Evolutionary conservation across 2,113 vertebrate species (phyloP).

Genomic region (Octodon degus): DNA sequence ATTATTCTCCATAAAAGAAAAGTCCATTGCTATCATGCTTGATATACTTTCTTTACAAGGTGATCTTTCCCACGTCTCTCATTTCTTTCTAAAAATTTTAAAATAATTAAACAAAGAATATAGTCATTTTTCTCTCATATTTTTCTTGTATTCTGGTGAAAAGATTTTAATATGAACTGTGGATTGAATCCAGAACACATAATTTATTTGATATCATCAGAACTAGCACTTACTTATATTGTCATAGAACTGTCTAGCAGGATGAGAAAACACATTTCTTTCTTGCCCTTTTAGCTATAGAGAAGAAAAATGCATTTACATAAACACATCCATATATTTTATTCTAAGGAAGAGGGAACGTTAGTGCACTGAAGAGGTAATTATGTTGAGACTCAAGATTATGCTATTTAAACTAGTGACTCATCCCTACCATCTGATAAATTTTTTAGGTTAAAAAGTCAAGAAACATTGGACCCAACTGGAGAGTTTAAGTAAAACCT

Average conservation of each 20-base stretch:
- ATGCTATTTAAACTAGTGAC: conserved; percentile 75
- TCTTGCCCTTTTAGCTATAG: conserved; percentile 61
- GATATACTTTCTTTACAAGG: conserved; percentile 84
- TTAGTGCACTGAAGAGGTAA: conserved; percentile 76
- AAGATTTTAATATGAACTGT: conserved; percentile 76
- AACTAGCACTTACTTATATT: conserved; percentile 78
- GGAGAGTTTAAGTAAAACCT: conserved; percentile 56
- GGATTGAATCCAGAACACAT: conserved; percentile 77
- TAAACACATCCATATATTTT: background rate
- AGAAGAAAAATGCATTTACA: background rate
- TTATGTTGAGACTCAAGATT: conserved; percentile 74
- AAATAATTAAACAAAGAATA: conserved; percentile 78
- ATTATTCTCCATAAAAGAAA: conserved; percentile 87
- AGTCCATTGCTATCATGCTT: conserved; percentile 82
- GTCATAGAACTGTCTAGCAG: conserved; percentile 68
- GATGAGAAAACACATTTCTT: conserved; percentile 53
- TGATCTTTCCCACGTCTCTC: conserved; percentile 80
- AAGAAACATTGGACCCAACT: conserved; percentile 71
- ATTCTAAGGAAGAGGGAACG: conserved; percentile 53
- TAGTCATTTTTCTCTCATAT: conserved; percentile 60
- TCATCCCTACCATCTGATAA: conserved; percentile 70
- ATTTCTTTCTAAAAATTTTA: conserved; percentile 51
- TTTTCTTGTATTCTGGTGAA: conserved; percentile 69
- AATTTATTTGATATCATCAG: conserved; percentile 76
- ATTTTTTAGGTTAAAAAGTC: conserved; percentile 45